Evolutionary conservation across 2,888 invertebrate species (phyloP).

Genomic region (Nephrotoma flavescens): DNA sequence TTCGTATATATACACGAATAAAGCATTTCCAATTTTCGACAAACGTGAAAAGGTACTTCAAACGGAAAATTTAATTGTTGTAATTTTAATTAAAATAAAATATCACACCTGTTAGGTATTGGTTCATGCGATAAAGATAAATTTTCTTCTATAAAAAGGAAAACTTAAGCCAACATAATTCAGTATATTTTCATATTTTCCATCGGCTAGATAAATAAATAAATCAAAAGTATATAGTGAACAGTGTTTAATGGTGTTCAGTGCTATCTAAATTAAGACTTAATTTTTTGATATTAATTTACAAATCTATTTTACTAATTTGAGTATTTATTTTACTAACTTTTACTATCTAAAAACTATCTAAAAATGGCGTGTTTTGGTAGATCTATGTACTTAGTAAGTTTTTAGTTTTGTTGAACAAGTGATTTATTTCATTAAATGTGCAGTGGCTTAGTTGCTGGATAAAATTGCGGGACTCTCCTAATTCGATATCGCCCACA

Average conservation of each 20-base stretch:
- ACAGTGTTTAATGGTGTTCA: background rate
- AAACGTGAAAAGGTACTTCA: background rate
- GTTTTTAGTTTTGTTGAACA: background rate
- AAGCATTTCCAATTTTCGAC: background rate
- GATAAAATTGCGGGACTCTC: too few species aligned
- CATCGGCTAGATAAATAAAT: background rate
- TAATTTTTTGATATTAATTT: background rate
- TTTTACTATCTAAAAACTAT: background rate
- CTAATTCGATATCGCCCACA: background rate
- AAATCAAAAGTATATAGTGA: background rate
- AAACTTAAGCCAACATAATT: background rate
- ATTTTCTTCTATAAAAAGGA: background rate
- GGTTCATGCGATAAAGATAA: background rate
- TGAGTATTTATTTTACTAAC: background rate
- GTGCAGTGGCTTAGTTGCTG: too few species aligned
- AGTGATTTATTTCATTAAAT: too few species aligned
- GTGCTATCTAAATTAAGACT: background rate
- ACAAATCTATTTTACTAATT: background rate
- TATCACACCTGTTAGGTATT: background rate
- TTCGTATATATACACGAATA: background rate
- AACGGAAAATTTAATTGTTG: background rate
- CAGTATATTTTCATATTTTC: background rate
- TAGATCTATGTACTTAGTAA: background rate
- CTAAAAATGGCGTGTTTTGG: background rate
- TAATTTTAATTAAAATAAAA: background rate